Evolutionary conservation across 2,888 invertebrate genomes (phyloP), one percentile per base, ranked within the genome.

Genomic region (Adelphocoris suturalis): DNA sequence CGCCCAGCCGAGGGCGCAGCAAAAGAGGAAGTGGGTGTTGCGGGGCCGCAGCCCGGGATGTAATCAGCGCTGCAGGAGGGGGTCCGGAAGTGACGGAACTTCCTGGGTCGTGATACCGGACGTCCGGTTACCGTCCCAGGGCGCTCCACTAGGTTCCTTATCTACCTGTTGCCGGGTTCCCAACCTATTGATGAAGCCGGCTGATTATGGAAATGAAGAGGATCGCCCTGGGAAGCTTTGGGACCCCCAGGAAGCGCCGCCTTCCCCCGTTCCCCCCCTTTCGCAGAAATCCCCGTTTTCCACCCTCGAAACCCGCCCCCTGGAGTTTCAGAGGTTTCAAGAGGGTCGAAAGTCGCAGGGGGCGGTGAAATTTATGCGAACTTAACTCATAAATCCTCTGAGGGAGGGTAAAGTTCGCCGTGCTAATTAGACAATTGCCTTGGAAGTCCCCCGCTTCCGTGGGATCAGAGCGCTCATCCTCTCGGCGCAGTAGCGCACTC

Each of bases 101-200:
- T 88, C 88, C 88, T 80, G 88, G 88, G 88, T 88, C 88, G 88
- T 55, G 88, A 88, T 88, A 88, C 88, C 88, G 88, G 88, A 88
- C 81, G 88, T 88, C 88, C 88, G 88, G 88, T 57, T 76, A 47
- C 86, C 86, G 85, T 85, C 85, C 85, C 61, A 85, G 37, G 57
- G 85, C 82, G 52, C 82, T 27, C 68, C 68, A 14, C 68, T 37
- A 23, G 55, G 57, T 61, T 81, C 89, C 89, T 89, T 89, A 89
- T 89, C 89, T 80, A 80, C 89, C 46, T 81, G 89, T 89, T 80
- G 80, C 89, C 19, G 85, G 47, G 47, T 3, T 28, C 37, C 46
- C 86, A 57, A 85, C 47, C 86, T 48, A 86, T 75, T 86, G 86
- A 86, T 86, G 86, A 47, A 46, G 86, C 86, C 37, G 28, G 27